Evolutionary conservation across 1,140 invertebrate genomes (phyloP).

Genomic region (Pseudomyrmex cubaensis): DNA sequence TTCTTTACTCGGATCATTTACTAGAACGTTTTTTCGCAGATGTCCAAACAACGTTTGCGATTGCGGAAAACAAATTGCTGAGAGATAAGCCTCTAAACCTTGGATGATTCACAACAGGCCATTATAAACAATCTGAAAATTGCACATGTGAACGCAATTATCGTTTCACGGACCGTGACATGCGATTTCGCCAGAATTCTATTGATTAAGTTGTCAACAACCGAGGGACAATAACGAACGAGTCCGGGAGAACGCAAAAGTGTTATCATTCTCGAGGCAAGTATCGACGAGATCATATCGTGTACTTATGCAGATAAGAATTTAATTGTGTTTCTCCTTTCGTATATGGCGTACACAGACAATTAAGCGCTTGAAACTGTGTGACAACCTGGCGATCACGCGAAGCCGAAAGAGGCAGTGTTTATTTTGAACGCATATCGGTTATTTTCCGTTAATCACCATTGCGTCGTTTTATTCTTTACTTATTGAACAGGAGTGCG

Average conservation of each 20-base stretch:
- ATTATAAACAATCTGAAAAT: slow-evolving; percentile 24
- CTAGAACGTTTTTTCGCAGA: not conserved
- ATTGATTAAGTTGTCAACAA: not conserved
- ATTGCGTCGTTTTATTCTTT: no score
- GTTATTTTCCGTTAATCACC: no score
- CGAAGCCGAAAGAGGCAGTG: no score
- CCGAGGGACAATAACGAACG: not conserved
- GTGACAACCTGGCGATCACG: no score
- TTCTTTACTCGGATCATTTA: no score
- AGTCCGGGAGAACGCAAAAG: not conserved
- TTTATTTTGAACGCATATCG: no score
- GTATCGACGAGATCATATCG: not conserved
- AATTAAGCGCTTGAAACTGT: no score
- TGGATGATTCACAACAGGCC: slow-evolving; percentile 25
- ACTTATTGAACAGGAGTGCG: no score
- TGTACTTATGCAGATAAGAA: no score
- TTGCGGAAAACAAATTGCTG: not conserved
- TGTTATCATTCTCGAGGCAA: not conserved
- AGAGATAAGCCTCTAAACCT: slow-evolving; percentile 32
- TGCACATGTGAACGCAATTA: slow-evolving; percentile 2
- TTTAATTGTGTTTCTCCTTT: no score
- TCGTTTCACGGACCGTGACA: not conserved
- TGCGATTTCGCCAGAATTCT: not conserved
- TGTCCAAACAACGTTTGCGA: not conserved
- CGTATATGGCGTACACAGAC: no score